phyloP scores from a whole-genome alignment of 2,113 vertebrate species.

The Trematomus loennbergii region DNA sequence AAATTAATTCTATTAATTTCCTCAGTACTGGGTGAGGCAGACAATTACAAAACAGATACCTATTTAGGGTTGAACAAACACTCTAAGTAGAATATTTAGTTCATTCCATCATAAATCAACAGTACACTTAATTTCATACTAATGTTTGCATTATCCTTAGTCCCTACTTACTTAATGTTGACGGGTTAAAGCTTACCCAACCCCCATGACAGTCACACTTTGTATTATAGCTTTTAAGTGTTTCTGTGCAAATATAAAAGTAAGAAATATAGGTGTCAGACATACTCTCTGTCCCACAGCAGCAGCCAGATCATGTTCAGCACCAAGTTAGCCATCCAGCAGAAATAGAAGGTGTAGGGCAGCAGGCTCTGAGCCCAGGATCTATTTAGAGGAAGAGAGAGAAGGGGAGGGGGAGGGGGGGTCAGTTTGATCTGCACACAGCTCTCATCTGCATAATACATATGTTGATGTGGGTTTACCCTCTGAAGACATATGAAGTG shows the following conservation, averaged over 20 bases:
- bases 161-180: too few relatives aligned
- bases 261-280: background rate
- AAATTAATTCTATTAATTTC: too few relatives aligned
- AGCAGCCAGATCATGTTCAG: conserved; percentile 83
- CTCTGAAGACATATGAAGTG: conserved; percentile 74
- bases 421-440: conserved; percentile 19
- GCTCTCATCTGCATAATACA: background rate
- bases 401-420: too few relatives aligned
- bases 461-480: too few relatives aligned
- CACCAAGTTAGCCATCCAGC: conserved; percentile 81
- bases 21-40: too few relatives aligned
- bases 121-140: too few relatives aligned
- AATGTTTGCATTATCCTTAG: too few relatives aligned
- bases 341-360: conserved; percentile 78
- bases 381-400: conserved; percentile 51
- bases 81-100: too few relatives aligned
- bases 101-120: too few relatives aligned
- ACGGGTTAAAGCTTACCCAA: too few relatives aligned
- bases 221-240: background rate
- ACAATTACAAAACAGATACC: too few relatives aligned
- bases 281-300: conserved; percentile 85
- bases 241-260: background rate
- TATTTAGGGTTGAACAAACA: too few relatives aligned
- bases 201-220: background rate
- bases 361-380: conserved; percentile 77